A percentile compares a stretch with the other conserved stretches of the same genome.
phyloP scores from a whole-genome alignment of 2,797 vertebrate genomes.

The Atherinosoma microstoma region DNA sequence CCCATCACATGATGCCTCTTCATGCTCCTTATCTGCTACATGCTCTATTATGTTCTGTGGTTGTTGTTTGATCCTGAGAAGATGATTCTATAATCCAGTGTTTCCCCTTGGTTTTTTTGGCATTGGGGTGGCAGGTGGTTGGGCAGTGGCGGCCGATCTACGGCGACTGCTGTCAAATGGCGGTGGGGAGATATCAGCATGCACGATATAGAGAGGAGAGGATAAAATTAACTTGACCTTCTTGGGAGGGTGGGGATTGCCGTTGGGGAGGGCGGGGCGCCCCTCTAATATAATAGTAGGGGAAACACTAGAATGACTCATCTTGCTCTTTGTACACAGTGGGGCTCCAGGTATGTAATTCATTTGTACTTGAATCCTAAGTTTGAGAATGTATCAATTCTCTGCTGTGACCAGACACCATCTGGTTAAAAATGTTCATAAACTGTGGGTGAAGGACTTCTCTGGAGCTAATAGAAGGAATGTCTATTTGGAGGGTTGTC shows the following conservation, averaged over 20 bases:
- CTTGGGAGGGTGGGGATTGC: too few species aligned
- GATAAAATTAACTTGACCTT: too few species aligned
- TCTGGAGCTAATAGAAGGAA: conserved; percentile 33
- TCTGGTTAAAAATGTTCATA: conserved; percentile 18
- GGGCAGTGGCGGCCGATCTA: too few species aligned
- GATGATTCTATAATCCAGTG: not conserved
- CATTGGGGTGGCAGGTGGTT: too few species aligned
- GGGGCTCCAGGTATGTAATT: not conserved
- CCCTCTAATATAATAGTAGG: too few species aligned
- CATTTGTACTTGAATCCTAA: conserved; percentile 1
- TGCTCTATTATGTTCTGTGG: not conserved
- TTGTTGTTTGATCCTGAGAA: conserved; percentile 5
- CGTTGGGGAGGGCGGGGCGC: too few species aligned
- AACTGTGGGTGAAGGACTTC: conserved; percentile 20
- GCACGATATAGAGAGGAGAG: too few species aligned
- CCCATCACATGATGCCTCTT: not conserved
- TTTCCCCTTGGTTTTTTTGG: too few species aligned
- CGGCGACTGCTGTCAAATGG: too few species aligned
- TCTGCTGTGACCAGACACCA: conserved; percentile 3
- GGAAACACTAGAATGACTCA: not conserved
- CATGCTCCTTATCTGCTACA: not conserved
- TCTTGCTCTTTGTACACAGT: not conserved
- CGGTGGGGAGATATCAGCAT: too few species aligned
- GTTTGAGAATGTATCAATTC: not conserved
- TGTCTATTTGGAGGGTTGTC: conserved; percentile 30